Evolutionary conservation across 2,113 vertebrate genomes (phyloP).

Genomic region (Pungitius pungitius): DNA sequence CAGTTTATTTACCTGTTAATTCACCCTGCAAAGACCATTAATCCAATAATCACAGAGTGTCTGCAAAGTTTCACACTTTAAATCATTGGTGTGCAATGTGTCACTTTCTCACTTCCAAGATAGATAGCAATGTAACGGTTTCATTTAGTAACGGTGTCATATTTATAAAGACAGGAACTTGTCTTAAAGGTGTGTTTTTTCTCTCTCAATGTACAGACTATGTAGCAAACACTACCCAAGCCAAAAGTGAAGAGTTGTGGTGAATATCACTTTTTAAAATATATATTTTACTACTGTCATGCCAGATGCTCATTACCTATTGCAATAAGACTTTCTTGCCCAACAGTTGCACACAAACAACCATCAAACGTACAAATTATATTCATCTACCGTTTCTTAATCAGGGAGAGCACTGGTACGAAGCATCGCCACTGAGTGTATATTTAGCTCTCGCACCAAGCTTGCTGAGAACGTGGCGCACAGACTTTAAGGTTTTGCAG

Average conservation of each 20-base stretch:
- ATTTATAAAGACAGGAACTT: slow-evolving; percentile 36
- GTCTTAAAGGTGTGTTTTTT: slow-evolving; percentile 34
- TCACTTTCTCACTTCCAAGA: slow-evolving; percentile 12
- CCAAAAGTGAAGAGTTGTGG: slow-evolving; percentile 68
- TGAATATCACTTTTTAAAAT: slow-evolving; percentile 55
- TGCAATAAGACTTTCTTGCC: slow-evolving; percentile 72
- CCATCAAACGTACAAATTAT: slow-evolving; percentile 37
- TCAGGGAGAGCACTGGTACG: slow-evolving; percentile 59
- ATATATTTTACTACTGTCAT: slow-evolving; percentile 66
- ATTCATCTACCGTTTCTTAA: slow-evolving; percentile 47
- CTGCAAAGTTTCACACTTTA: slow-evolving; percentile 23
- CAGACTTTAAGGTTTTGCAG: slow-evolving; percentile 28
- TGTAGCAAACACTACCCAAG: slow-evolving; percentile 80
- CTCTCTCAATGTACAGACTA: slow-evolving; percentile 59
- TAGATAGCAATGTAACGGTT: slow-evolving; percentile 27
- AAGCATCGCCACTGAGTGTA: slow-evolving; percentile 62
- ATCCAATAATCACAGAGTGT: slow-evolving; percentile 17
- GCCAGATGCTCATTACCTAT: slow-evolving; percentile 57
- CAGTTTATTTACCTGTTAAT: slow-evolving; percentile 59
- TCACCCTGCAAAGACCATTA: slow-evolving; percentile 52
- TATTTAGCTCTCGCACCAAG: slow-evolving; percentile 44
- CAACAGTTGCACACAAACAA: slow-evolving; percentile 52
- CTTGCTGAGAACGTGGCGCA: neutral
- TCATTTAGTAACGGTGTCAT: slow-evolving; percentile 51
- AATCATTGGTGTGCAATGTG: neutral